Conservation (phyloP, 2,888 invertebrate genomes). For the Caenorhabditis wallacei region DNA sequence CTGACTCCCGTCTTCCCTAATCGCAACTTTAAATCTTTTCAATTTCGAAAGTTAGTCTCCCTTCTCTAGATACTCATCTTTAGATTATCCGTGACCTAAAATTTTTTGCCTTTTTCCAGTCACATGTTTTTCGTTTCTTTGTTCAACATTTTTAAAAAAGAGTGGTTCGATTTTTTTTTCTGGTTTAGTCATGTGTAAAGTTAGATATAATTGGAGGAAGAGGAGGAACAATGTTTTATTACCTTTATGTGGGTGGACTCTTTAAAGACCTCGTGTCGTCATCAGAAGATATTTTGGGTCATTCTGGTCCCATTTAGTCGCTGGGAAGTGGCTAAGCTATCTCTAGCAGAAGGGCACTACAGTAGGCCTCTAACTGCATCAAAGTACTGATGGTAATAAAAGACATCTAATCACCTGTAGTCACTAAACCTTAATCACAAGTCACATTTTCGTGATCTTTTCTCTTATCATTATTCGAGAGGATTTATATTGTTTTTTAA, state of each 20-base stretch:
- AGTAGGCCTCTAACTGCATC: no score
- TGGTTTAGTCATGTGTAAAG: conserved; percentile 23
- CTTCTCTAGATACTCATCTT: conserved; percentile 21
- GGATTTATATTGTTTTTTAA: not conserved
- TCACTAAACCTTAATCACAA: conserved; percentile 17
- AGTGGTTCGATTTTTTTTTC: conserved; percentile 8
- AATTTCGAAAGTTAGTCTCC: not conserved
- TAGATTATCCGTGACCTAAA: conserved; percentile 15
- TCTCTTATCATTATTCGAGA: not conserved
- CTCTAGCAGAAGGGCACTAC: no score
- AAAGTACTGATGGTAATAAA: no score
- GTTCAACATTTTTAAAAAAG: not conserved
- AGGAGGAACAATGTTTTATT: conserved; percentile 10
- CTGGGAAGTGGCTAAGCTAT: no score
- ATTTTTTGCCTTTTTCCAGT: conserved; percentile 4
- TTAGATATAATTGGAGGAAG: conserved; percentile 8
- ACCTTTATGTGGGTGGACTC: not conserved
- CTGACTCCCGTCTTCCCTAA: not conserved
- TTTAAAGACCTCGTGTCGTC: not conserved
- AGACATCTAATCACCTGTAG: no score
- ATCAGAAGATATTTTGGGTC: no score
- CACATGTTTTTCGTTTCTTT: conserved; percentile 17
- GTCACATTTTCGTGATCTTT: conserved; percentile 24
- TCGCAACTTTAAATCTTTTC: conserved; percentile 17
- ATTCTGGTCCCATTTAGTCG: no score